phyloP scores from a whole-genome alignment of 2,888 invertebrate species.

The Minunthozetes semirufus region DNA sequence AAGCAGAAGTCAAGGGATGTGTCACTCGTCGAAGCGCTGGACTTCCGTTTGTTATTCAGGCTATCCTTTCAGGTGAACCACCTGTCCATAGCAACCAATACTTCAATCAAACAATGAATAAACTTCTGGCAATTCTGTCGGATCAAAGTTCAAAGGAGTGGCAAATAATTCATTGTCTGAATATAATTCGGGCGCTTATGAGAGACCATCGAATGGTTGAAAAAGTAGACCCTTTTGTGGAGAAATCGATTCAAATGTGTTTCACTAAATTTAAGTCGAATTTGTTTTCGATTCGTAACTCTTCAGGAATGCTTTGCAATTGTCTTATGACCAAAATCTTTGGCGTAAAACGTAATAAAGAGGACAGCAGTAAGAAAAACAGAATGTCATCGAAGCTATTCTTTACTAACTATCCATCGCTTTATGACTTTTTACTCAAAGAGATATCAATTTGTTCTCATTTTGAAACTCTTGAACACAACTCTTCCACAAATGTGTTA shows the following conservation, averaged over 20 bases:
- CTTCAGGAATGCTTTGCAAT: constrained; percentile 74
- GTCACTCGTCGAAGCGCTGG: constrained; percentile 88
- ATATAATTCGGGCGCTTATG: constrained; percentile 73
- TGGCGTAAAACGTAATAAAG: constrained; percentile 52
- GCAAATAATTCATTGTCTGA: constrained; percentile 64
- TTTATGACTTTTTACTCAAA: constrained; percentile 56
- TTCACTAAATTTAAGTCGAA: constrained; percentile 42
- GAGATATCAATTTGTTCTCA: constrained; percentile 1
- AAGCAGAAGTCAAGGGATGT: constrained; percentile 52
- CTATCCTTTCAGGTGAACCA: constrained; percentile 36
- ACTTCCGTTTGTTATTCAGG: constrained; percentile 82
- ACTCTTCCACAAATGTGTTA: background rate
- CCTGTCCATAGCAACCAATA: background rate
- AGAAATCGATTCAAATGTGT: constrained; percentile 44
- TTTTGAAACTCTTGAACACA: background rate
- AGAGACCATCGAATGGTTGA: constrained; percentile 67
- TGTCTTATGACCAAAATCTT: constrained; percentile 76
- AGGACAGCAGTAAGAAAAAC: constrained; percentile 22
- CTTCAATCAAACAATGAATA: constrained; percentile 26
- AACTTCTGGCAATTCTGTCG: constrained; percentile 4
- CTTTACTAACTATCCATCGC: constrained; percentile 63
- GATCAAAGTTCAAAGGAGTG: constrained; percentile 13
- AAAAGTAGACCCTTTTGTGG: constrained; percentile 67
- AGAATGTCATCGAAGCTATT: constrained; percentile 54
- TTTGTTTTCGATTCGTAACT: constrained; percentile 65